Base-by-base conservation (phyloP, 2,888 invertebrate species). In the Julus scanicus region DNA sequence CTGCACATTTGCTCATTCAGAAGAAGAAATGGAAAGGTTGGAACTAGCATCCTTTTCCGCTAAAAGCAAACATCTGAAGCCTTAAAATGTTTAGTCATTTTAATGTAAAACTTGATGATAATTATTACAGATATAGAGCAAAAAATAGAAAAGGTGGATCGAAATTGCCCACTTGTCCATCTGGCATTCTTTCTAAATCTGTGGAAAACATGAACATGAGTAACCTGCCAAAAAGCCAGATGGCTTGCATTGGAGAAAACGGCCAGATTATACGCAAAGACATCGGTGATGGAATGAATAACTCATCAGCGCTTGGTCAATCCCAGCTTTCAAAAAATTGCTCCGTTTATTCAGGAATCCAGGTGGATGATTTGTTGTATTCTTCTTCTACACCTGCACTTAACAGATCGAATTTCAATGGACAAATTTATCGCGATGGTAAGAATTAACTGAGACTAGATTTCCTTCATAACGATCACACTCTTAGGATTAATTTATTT, bases 1-100 rank as follows among this genome's bases (percentile, higher is more conserved):
- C 90, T 98, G 98, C 92, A 97, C 97, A 0, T 98, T 97, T 93
- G 97, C 98, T 8, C 98, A 98, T 92, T 96, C 96, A 0, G 96
- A 96, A 90, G 96, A 97, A 90, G 98, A 98, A 92, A 93, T 98
- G 71, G 97, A 98, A 91, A 96, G 96, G 95, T 96, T 90, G 86
- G 37, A 84, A 15, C 11, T 84, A 39, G 29, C 15, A 29, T 29
- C 29, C 29, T 29, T 29, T 29, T 29, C 29, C 29, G 1, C 1
- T 29, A 29, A 29, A 29, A 29, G 29, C 29, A 29, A 29, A 29
- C 29, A 29, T 29, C 29, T 29, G 29, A 29, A n/a, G n/a, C n/a
- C n/a, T n/a, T n/a, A n/a, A n/a, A n/a, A 29, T 29, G 29, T 29
- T 29, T 29, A 29, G 29, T 29, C 29, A 29, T 29, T 29, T 29